phyloP scores from a whole-genome alignment of 1,140 invertebrate species.

The Bombus pascuorum region DNA sequence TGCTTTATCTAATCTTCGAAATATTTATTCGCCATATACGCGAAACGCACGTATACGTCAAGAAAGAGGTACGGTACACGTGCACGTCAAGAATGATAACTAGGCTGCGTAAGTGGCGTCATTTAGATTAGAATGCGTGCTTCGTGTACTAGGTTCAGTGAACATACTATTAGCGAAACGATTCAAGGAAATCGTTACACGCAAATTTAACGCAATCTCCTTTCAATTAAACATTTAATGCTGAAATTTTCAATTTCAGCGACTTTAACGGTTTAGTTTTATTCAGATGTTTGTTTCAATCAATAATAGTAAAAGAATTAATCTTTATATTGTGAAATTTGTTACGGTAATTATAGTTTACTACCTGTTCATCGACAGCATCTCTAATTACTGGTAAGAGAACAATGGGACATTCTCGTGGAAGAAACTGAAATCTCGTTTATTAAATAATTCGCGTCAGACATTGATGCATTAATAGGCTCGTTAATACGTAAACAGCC shows the following conservation, averaged over 20 bases:
- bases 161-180: slow-evolving; percentile 17
- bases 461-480: not conserved
- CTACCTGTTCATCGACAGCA: not conserved
- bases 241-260: not conserved
- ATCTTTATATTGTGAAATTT: not conserved
- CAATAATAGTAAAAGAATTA: too few species aligned
- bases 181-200: not conserved
- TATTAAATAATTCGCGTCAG: slow-evolving; percentile 8
- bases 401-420: not conserved
- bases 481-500: slow-evolving; percentile 10
- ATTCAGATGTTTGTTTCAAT: not conserved
- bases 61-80: slow-evolving; percentile 48
- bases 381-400: not conserved
- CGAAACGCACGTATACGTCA: slow-evolving; percentile 43
- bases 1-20: slow-evolving; percentile 62
- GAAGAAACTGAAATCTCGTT: not conserved
- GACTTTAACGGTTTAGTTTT: not conserved
- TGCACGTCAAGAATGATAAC: slow-evolving; percentile 50
- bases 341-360: too few species aligned
- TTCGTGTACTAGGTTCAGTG: not conserved
- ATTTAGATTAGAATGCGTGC: slow-evolving; percentile 45
- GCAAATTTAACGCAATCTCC: not conserved
- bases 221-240: not conserved
- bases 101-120: slow-evolving; percentile 22
- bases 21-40: slow-evolving; percentile 55